These are phyloP conservation scores for Trogon melanurus DNA, from an alignment of 2,113 vertebrate species.

Conservation along the genomic window DNA sequence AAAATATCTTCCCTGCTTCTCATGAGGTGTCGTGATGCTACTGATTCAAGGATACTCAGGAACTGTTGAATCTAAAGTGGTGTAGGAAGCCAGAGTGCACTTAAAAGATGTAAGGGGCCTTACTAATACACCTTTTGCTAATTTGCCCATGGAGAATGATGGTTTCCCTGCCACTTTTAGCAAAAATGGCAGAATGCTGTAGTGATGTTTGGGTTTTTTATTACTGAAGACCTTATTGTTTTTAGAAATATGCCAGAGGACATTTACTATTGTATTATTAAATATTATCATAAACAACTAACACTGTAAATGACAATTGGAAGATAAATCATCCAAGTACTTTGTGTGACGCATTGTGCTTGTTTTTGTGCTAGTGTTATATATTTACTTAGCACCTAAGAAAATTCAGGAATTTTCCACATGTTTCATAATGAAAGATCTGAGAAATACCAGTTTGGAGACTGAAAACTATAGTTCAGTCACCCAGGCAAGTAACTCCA, in stretches of 20 bases:
- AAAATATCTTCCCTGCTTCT: not conserved
- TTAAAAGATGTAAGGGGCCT: not conserved
- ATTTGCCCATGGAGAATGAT: not conserved
- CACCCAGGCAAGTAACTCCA: not conserved
- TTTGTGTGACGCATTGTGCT: not conserved
- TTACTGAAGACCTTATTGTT: not conserved
- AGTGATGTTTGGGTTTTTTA: not conserved
- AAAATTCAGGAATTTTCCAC: not conserved
- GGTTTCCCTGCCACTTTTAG: not conserved
- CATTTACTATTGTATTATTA: not conserved
- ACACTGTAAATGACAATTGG: not conserved
- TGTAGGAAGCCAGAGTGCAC: not conserved
- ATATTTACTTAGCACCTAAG: not conserved
- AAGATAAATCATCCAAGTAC: not conserved
- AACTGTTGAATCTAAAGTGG: not conserved
- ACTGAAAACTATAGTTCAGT: not conserved
- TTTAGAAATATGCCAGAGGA: not conserved
- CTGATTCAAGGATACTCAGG: not conserved
- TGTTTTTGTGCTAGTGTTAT: not conserved
- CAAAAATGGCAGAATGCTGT: not conserved
- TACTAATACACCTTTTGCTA: not conserved
- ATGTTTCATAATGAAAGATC: not conserved
- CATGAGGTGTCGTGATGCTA: not conserved
- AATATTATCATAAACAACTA: constrained; percentile 7
- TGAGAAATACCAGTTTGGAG: not conserved